A percentile compares a stretch with the other conserved stretches of the same genome.
Conservation (phyloP, 2,113 vertebrate species). For the Nycticebus coucang region DNA sequence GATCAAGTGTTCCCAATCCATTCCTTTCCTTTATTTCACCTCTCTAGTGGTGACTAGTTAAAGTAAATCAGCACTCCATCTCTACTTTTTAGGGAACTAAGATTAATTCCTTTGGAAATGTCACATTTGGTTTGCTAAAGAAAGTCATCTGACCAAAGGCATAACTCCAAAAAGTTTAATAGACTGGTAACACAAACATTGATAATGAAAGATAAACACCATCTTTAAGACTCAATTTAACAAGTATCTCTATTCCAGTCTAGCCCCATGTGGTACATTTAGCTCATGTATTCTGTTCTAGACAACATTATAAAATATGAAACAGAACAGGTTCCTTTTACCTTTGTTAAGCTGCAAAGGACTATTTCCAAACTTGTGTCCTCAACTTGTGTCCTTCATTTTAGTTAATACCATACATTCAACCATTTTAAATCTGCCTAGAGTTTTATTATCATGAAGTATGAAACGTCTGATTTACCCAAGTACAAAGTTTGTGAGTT, state of each 20-base stretch:
- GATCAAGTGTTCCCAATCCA: not conserved
- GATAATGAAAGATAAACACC: constrained; percentile 19
- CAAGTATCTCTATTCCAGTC: not conserved
- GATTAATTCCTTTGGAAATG: constrained; percentile 27
- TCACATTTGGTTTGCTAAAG: not conserved
- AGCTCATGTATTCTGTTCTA: not conserved
- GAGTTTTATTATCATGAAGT: constrained; percentile 4
- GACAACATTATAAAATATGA: not conserved
- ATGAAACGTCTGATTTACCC: too few relatives aligned
- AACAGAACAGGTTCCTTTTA: not conserved
- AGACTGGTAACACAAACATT: not conserved
- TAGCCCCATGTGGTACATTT: not conserved
- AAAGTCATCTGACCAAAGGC: not conserved
- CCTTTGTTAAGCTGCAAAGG: not conserved
- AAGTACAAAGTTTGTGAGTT: too few relatives aligned
- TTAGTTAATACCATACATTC: not conserved
- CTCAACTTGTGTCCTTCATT: not conserved
- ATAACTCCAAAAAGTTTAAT: constrained; percentile 28
- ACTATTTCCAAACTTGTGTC: not conserved
- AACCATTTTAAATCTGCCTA: not conserved
- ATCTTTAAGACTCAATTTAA: not conserved
- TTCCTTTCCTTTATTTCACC: not conserved
- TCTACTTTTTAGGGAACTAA: not conserved
- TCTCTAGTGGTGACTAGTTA: not conserved
- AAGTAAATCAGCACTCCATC: not conserved